A percentile compares a stretch with the other conserved stretches of the same genome.
Conservation (phyloP, 2,113 vertebrate genomes). For the Oceanites oceanicus region DNA sequence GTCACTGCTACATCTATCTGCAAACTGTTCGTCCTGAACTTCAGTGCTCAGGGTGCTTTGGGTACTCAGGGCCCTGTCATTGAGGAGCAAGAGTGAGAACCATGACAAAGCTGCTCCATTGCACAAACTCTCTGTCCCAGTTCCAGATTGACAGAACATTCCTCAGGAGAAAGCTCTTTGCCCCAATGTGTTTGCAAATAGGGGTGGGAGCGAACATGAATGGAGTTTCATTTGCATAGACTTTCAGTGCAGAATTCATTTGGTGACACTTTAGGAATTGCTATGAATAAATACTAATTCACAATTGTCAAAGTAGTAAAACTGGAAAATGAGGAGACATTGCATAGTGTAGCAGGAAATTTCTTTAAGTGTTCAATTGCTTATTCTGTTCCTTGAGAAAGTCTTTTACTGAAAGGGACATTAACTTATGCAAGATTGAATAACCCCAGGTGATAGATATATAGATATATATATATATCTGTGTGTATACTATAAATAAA, state of each 20-base stretch:
- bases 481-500: conserved; percentile 22
- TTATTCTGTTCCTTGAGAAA: conserved; percentile 3
- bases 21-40: neutral
- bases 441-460: neutral
- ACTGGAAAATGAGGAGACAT: neutral
- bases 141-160: neutral
- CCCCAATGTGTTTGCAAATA: neutral
- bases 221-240: neutral
- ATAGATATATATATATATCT: neutral
- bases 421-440: conserved; percentile 18
- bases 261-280: neutral
- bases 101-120: neutral
- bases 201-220: neutral
- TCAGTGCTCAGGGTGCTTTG: neutral
- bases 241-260: neutral
- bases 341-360: neutral
- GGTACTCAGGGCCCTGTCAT: neutral
- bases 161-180: neutral
- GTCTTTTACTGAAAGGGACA: neutral
- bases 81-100: neutral
- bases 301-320: conserved; percentile 8
- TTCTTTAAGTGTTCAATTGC: neutral
- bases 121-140: neutral
- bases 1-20: neutral
- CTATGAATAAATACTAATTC: conserved; percentile 25